Evolutionary conservation across 2,113 vertebrate genomes (phyloP).

Genomic region (Pelodiscus sinensis): DNA sequence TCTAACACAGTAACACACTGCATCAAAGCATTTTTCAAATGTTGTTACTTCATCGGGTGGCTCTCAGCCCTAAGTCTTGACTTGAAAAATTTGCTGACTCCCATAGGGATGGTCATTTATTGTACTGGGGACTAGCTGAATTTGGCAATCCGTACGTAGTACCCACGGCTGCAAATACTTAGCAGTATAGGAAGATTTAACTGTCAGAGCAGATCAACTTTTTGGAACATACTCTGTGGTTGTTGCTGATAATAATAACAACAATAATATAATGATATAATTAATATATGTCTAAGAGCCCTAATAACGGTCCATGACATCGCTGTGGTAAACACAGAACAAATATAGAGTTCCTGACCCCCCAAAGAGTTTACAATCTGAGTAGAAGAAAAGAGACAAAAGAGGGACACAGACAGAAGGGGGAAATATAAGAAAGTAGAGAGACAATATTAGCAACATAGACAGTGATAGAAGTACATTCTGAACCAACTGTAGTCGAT

Average conservation of each 20-base stretch:
- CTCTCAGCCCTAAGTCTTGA: neutral
- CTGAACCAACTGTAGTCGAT: neutral
- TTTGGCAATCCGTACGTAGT: neutral
- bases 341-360: neutral
- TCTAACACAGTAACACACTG: neutral
- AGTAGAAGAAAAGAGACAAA: neutral
- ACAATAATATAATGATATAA: too few relatives aligned
- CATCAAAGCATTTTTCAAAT: neutral
- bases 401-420: neutral
- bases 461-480: neutral
- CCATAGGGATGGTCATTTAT: neutral
- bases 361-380: neutral
- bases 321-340: neutral
- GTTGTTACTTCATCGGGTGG: fast-evolving
- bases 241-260: too few relatives aligned
- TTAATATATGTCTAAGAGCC: neutral
- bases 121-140: neutral
- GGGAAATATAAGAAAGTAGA: neutral
- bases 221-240: neutral
- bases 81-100: fast-evolving
- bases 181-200: neutral
- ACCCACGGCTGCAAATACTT: neutral
- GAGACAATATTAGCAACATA: neutral
- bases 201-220: neutral
- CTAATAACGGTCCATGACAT: neutral